Percentiles rank a stretch among this genome's conserved stretches.
phyloP scores from a whole-genome alignment of 2,888 invertebrate species.

The Leucophenga maculata region DNA sequence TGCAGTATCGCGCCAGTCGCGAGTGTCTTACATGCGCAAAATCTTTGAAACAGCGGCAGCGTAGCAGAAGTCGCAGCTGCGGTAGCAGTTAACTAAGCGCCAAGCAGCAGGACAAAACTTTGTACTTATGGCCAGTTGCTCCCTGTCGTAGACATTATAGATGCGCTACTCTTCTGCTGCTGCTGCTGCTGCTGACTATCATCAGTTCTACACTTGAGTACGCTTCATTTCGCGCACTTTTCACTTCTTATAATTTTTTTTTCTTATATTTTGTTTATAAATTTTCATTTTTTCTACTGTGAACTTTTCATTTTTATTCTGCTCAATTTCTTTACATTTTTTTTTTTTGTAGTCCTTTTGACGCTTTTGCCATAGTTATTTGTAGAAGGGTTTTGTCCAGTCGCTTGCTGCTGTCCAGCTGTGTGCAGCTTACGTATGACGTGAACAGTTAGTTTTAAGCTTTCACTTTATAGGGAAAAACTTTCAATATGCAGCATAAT shows the following conservation, averaged over 20 bases:
- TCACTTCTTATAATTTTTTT: neutral
- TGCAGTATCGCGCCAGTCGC: conserved; percentile 50
- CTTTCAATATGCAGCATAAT: conserved; percentile 9
- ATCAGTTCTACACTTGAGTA: conserved; percentile 50
- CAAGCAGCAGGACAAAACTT: conserved; percentile 45
- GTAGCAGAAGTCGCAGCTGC: conserved; percentile 4
- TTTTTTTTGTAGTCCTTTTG: conserved; percentile 1
- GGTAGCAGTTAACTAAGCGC: conserved; percentile 12
- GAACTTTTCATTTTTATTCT: conserved; percentile 21
- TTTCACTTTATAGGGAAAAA: conserved; percentile 5
- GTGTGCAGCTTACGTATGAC: neutral
- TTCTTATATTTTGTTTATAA: conserved; percentile 27
- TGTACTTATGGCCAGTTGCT: conserved; percentile 60
- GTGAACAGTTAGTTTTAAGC: neutral
- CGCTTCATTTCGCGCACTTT: conserved; percentile 55
- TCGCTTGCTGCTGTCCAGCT: neutral
- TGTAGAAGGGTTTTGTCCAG: conserved; percentile 19
- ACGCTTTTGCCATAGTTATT: conserved; percentile 10
- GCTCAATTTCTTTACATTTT: conserved; percentile 26
- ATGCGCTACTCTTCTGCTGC: conserved; percentile 31
- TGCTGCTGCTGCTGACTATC: conserved; percentile 27
- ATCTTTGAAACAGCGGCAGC: conserved; percentile 22
- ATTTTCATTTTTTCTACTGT: conserved; percentile 16
- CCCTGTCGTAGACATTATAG: neutral
- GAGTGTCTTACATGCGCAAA: conserved; percentile 60